A percentile compares a stretch with the other conserved stretches of the same genome.
Evolutionary conservation across 2,888 invertebrate species (phyloP).

Genomic region (Gandaritis pyraliata): DNA sequence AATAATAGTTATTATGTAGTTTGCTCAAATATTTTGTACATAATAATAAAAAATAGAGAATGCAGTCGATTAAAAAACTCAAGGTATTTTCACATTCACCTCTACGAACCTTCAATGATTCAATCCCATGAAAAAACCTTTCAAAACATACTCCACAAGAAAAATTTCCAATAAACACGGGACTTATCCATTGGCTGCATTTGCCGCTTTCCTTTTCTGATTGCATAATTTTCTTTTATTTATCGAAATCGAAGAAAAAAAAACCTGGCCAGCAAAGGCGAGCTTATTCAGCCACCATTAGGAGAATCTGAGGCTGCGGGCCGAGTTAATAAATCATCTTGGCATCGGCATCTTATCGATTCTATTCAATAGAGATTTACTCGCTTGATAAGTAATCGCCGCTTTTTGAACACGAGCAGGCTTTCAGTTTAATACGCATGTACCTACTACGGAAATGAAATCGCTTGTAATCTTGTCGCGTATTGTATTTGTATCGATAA

Average conservation of each 20-base stretch:
- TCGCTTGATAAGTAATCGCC: slow-evolving; percentile 58
- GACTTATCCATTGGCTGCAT: slow-evolving; percentile 41
- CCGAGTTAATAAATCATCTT: slow-evolving; percentile 79
- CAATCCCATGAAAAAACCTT: slow-evolving; percentile 12
- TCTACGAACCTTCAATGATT: slow-evolving; percentile 3
- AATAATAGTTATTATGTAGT: too few species aligned
- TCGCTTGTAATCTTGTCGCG: slow-evolving; percentile 46
- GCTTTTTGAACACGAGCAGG: slow-evolving; percentile 63
- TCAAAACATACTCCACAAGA: slow-evolving; percentile 14
- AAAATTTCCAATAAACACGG: slow-evolving; percentile 43
- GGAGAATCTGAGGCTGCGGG: slow-evolving; percentile 51
- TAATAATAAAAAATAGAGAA: too few species aligned
- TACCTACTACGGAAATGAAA: slow-evolving; percentile 42
- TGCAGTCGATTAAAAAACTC: too few species aligned
- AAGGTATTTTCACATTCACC: too few species aligned
- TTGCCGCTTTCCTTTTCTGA: slow-evolving; percentile 44
- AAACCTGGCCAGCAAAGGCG: slow-evolving; percentile 49
- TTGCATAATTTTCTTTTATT: slow-evolving; percentile 60
- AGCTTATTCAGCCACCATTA: slow-evolving; percentile 61
- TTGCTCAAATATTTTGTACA: too few species aligned
- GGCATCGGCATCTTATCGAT: slow-evolving; percentile 71
- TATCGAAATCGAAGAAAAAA: slow-evolving; percentile 51
- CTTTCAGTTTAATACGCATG: slow-evolving; percentile 54
- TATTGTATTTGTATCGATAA: slow-evolving; percentile 26
- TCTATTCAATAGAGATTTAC: slow-evolving; percentile 75